These are phyloP conservation scores for Zeuzera pyrina DNA, from an alignment of 2,888 invertebrate genomes.

Conservation along the genomic window DNA sequence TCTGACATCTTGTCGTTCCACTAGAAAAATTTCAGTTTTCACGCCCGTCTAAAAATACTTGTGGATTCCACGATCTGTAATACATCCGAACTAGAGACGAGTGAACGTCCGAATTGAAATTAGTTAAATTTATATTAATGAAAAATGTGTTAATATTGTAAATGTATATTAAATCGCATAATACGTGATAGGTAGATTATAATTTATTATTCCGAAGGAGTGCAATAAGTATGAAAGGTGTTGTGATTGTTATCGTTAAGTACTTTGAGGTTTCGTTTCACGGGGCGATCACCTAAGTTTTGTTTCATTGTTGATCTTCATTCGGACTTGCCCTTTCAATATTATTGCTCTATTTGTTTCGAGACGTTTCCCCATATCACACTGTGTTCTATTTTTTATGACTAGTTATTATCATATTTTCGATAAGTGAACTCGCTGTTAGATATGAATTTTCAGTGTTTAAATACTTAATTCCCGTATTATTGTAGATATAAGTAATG, in stretches of 20 bases:
- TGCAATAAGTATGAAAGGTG: slow-evolving; percentile 70
- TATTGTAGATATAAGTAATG: slow-evolving; percentile 46
- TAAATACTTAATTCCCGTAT: slow-evolving; percentile 12
- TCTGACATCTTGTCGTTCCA: slow-evolving; percentile 25
- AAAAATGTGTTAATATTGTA: slow-evolving; percentile 70
- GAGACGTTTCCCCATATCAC: slow-evolving; percentile 1
- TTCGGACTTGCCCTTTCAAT: slow-evolving; percentile 48
- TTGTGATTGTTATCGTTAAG: slow-evolving; percentile 66
- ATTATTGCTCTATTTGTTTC: neutral
- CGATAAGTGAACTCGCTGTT: slow-evolving; percentile 1
- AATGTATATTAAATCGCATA: slow-evolving; percentile 63
- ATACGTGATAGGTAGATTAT: slow-evolving; percentile 59
- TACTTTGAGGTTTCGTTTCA: slow-evolving; percentile 20
- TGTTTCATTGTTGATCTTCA: slow-evolving; percentile 57
- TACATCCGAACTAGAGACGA: slow-evolving; percentile 16
- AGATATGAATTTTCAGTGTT: slow-evolving; percentile 3
- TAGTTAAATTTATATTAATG: slow-evolving; percentile 68
- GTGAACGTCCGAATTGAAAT: slow-evolving; percentile 52
- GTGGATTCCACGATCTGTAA: too few species aligned
- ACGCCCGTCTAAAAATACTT: slow-evolving; percentile 11
- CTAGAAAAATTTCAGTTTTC: slow-evolving; percentile 42
- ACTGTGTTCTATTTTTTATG: neutral
- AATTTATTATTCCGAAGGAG: slow-evolving; percentile 64
- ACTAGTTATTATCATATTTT: neutral
- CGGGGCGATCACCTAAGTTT: slow-evolving; percentile 14